Evolutionary conservation across 2,113 vertebrate genomes (phyloP).

Genomic region (Cyanoliseus patagonus): DNA sequence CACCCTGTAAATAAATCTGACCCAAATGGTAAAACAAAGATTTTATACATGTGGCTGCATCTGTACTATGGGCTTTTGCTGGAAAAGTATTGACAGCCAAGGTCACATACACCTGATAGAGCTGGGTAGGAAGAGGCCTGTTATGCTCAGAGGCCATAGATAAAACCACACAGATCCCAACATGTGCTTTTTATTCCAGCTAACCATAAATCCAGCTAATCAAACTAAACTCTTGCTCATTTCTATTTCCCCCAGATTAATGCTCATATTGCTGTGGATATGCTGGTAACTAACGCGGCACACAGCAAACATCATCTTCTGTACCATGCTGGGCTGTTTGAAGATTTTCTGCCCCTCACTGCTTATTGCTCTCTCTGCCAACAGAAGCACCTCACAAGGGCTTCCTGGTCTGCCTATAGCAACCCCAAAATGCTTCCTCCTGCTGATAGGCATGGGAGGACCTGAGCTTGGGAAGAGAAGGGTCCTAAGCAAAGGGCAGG

Average conservation of each 20-base stretch:
- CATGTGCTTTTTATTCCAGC: neutral
- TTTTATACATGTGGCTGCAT: neutral
- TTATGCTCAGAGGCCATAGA: neutral
- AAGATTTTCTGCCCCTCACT: neutral
- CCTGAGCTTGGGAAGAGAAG: neutral
- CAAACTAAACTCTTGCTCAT: neutral
- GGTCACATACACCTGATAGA: accelerated
- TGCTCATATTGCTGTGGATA: neutral
- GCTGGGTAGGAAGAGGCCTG: neutral
- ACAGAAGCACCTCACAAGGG: neutral
- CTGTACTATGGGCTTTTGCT: neutral
- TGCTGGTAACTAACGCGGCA: neutral
- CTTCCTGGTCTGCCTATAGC: neutral
- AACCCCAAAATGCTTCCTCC: neutral
- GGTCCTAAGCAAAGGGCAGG: neutral
- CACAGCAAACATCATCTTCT: neutral
- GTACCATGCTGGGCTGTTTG: neutral
- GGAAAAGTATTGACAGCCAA: neutral
- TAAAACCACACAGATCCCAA: neutral
- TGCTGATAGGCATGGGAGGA: neutral
- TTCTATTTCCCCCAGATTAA: neutral
- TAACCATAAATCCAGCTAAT: neutral
- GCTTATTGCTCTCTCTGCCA: neutral
- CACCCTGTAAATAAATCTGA: neutral
- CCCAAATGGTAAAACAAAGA: neutral